These are phyloP conservation scores for Caenorhabditis sp. DNA, from an alignment of 2,888 invertebrate genomes.

Conservation along the genomic window DNA sequence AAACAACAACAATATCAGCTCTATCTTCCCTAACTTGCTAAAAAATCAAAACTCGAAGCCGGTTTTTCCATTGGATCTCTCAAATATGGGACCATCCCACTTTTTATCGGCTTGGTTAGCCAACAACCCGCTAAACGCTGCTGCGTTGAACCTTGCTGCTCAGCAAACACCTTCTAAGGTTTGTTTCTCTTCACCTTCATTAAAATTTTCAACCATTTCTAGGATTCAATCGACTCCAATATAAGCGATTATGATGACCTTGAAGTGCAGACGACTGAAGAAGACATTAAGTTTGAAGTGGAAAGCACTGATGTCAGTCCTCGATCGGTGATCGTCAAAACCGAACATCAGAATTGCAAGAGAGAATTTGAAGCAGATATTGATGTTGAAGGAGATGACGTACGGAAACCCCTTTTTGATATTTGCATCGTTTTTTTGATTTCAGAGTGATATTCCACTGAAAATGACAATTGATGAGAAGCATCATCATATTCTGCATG, in stretches of 20 bases:
- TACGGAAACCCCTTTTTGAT: not conserved
- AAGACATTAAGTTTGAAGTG: slow-evolving; percentile 68
- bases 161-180: slow-evolving; percentile 60
- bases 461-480: slow-evolving; percentile 70
- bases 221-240: slow-evolving; percentile 60
- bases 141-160: slow-evolving; percentile 32
- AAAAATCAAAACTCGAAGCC: slow-evolving; percentile 38
- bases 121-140: slow-evolving; percentile 71
- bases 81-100: slow-evolving; percentile 63
- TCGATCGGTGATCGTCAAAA: slow-evolving; percentile 60
- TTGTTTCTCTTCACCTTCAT: not conserved
- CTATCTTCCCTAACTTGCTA: slow-evolving; percentile 59
- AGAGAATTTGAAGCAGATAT: slow-evolving; percentile 54
- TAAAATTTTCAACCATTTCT: slow-evolving; percentile 23
- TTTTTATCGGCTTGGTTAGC: slow-evolving; percentile 74
- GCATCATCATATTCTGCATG: slow-evolving; percentile 62
- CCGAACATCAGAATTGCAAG: slow-evolving; percentile 36
- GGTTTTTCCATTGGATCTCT: slow-evolving; percentile 48
- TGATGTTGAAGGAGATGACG: slow-evolving; percentile 65
- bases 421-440: not conserved
- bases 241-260: slow-evolving; percentile 68
- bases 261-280: slow-evolving; percentile 71
- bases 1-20: slow-evolving; percentile 61
- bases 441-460: slow-evolving; percentile 61
- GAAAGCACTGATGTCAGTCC: slow-evolving; percentile 53